Base-by-base conservation (phyloP, 1,140 invertebrate genomes). In the Streblospio benedicti region DNA sequence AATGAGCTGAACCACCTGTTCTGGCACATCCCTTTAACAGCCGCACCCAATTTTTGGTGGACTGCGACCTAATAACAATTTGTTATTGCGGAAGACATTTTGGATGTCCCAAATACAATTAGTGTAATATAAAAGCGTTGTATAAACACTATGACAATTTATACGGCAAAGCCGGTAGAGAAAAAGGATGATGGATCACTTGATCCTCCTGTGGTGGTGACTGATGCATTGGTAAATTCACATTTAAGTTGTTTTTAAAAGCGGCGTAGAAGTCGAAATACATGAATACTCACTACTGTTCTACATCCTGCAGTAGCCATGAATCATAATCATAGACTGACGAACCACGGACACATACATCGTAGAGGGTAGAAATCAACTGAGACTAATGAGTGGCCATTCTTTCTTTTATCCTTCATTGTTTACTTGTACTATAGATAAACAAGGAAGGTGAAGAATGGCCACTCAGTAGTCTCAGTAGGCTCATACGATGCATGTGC, bases 111-210 rank as follows among this genome's bases (percentile, higher is more conserved):
- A 4, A 47, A 25, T 18, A n/a, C 38, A 47, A 25, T 5, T 20
- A 25, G 4, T 47, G 44, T 47, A 25, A 47, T 25, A 25, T 25
- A 47, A n/a, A 47, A 47, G 20, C 27, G 4, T 6, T 4, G 20
- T 25, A 5, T 25, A 47, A 47, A 47, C 20, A n/a, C n/a, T n/a
- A 57, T 59, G 57, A 59, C 57, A 38, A 59, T 59, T 20, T 59
- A 50, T 59, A 59, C 43, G 6, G 47, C 30, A 28, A 59, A 59
- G 44, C 25, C 57, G 12, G 45, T 27, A 18, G 57, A 59, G 35
- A 59, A 59, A 38, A 59, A 59, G 41, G 43, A 47, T n/a, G 43
- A 47, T 16, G 45, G 32, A 16, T 51, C 31, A 14, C 27, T 33
- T 27, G 43, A 32, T 4, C 25, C 57, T 50, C 57, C 47, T 12